Base-by-base conservation (phyloP, 2,888 invertebrate genomes). In the Hirtodrosophila alboralis region DNA sequence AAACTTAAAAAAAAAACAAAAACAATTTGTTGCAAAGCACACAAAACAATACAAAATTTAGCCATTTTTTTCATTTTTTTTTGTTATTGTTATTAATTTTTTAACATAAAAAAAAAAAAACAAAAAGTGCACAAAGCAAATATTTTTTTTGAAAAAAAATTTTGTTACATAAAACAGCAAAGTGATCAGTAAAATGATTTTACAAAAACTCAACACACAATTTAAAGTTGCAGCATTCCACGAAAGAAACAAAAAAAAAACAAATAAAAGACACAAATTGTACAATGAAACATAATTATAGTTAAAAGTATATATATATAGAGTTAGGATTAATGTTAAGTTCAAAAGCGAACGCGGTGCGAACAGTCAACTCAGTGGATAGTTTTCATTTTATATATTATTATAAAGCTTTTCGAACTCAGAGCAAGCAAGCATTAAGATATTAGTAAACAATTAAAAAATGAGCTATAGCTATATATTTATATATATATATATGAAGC, bases 161-260 rank as follows among this genome's bases (percentile, higher is more conserved):
- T 74, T 70, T 59, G 61, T 66, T 62, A 33, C 45, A 66, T 53
- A 38, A 41, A 70, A 80, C 75, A 85, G 77, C 79, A 85, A 85
- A 70, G 83, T 83, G 85, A 83, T 85, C 80, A 75, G 85, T 77
- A 84, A 79, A 79, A 74, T 83, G 74, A 84, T 84, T 83, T 81
- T 72, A 83, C 80, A 67, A 47, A 38, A 54, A 31, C 31, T 28
- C 10, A 6, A 28, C 10, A 58, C 49, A 56, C 37, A 70, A 53
- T 48, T 44, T 41, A 64, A 67, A 66, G 43, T 51, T 62, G 68
- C 72, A 78, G 84, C 80, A 81, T 81, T 81, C 80, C 80, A 81
- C 63, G 62, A 58, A 56, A 54, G 26, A 38, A 21, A 45, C 10
- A 28, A 40, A 26, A 43, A 43, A 31, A 48, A 21, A 54, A 60